These are phyloP conservation scores for Eunapius fragilis DNA, from an alignment of 37 sponge, comb jelly and placozoan genomes.

Conservation along the genomic window DNA sequence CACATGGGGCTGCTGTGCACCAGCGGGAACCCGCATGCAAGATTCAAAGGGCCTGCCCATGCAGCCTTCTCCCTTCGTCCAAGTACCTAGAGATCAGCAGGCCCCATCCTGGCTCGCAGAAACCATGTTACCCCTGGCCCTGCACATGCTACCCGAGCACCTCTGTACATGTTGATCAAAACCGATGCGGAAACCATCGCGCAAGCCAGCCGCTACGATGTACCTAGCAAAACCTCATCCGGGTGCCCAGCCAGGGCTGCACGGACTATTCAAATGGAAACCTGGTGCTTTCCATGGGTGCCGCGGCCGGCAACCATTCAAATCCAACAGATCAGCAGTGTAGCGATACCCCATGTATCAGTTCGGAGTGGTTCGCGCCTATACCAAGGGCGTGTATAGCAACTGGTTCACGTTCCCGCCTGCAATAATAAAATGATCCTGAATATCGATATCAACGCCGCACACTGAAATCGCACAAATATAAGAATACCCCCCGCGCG, in stretches of 20 bases:
- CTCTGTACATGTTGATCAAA: not conserved
- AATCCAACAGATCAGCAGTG: not conserved
- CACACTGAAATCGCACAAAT: not conserved
- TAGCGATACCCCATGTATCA: not conserved
- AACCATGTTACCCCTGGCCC: not conserved
- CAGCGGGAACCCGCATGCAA: no score
- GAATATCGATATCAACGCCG: not conserved
- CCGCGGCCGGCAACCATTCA: not conserved
- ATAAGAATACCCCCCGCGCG: not conserved
- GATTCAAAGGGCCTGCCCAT: not conserved
- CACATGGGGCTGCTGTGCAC: conserved; percentile 8
- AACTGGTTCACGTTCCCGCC: not conserved
- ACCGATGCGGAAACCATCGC: not conserved
- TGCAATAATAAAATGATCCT: not conserved
- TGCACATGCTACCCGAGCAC: not conserved
- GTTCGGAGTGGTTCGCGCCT: no score
- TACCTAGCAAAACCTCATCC: not conserved
- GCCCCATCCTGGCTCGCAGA: not conserved
- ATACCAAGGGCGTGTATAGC: no score
- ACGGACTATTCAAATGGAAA: not conserved
- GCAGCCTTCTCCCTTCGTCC: not conserved
- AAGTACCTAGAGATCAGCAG: conserved; percentile 2
- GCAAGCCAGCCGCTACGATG: not conserved
- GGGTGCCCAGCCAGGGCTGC: not conserved
- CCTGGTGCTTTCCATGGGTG: not conserved